Base-by-base conservation (phyloP, 2,113 vertebrate species). In the Ailuropoda melanoleuca region DNA sequence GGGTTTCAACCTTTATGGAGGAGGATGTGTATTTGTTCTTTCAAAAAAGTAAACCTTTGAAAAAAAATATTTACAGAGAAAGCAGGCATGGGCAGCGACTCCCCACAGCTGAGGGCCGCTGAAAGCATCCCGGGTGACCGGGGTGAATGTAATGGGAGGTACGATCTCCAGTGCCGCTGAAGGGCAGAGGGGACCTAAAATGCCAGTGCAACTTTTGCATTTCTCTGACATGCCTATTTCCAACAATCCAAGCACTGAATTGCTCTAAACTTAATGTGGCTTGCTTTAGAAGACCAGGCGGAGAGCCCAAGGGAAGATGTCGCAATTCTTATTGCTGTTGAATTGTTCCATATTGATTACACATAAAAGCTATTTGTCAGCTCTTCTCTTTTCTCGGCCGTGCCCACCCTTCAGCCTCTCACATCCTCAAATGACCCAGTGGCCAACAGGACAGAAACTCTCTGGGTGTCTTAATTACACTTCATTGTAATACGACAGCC, bases 1-100 rank as follows among this genome's bases (percentile, higher is more conserved):
- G 94, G 98, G 88, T 94, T 98, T 98, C 97, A 99, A 94, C 96
- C 97, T 98, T 99, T 98, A 88, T 23, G 95, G 96, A 98, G 95
- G 80, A 98, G 93, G 98, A 94, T 93, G 95, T 96, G 64, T 97
- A 93, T 97, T 97, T 97, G 96, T 97, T 97, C 95, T 98, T 97
- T 97, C 70, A 97, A 87, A 98, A 93, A 37, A 96, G 83, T 75
- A 90, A 88, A 95, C 88, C 88, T 98, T 92, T 94, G 96, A 98
- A 97, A 98, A 98, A 95, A 97, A 93, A 96, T 97, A 97, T 96
- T 98, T 98, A 97, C 96, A 97, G 95, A 97, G 97, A 98, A 97
- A 97, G 84, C 95, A 81, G 87, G 46, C 97, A 95, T 92, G 43
- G 95, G 50, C 70, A 80, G 88, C 64, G 94, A 58, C 95, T 97